Evolutionary conservation across 2,888 invertebrate species (phyloP).

Genomic region (Oscheius myriophilus): DNA sequence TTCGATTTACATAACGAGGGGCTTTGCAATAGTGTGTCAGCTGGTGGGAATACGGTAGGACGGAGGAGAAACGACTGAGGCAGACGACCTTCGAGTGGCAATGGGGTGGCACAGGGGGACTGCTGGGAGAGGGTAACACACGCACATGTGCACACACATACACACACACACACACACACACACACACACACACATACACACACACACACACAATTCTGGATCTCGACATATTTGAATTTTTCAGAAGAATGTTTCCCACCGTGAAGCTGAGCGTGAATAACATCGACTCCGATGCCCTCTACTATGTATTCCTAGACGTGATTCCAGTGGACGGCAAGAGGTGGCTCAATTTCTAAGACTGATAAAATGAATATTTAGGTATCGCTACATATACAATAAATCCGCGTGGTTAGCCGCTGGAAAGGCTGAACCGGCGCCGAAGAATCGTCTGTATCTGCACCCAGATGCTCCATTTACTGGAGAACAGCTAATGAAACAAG

Average conservation of each 20-base stretch:
- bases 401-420: conserved; percentile 98
- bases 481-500: conserved; percentile 77
- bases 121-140: no score
- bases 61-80: no score
- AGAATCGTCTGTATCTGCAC: conserved; percentile 84
- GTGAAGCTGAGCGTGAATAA: conserved; percentile 90
- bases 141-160: no score
- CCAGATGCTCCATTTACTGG: conserved; percentile 95
- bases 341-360: conserved; percentile 7
- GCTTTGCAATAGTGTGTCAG: no score
- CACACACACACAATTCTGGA: no score
- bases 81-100: no score
- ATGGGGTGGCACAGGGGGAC: no score
- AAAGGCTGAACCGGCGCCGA: conserved; percentile 75
- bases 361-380: conserved; percentile 76
- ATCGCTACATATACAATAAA: conserved; percentile 96
- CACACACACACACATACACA: no score
- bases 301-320: conserved; percentile 93
- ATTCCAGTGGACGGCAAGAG: conserved; percentile 83
- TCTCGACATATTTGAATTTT: no score
- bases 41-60: no score
- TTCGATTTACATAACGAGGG: conserved; percentile 30
- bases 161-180: no score
- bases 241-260: conserved; percentile 97
- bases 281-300: conserved; percentile 77